Evolutionary conservation across 2,797 vertebrate species (phyloP).

Genomic region (Lagodon rhomboides): DNA sequence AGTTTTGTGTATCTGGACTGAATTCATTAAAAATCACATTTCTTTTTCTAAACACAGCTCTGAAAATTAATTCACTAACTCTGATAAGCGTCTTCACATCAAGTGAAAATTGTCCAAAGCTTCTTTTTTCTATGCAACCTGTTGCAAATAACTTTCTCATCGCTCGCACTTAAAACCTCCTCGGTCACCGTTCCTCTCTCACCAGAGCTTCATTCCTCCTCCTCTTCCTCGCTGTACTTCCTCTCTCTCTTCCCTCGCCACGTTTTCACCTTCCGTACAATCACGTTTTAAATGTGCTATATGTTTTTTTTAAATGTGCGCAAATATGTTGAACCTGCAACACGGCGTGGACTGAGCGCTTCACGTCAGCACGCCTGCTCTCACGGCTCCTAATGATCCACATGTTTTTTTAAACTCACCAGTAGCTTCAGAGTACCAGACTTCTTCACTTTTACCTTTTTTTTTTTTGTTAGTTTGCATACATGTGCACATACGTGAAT

Average conservation of each 20-base stretch:
- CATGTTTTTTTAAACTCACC: slow-evolving; percentile 90
- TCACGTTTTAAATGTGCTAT: slow-evolving; percentile 23
- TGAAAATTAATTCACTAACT: slow-evolving; percentile 77
- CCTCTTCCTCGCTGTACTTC: slow-evolving; percentile 20
- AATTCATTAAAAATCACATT: slow-evolving; percentile 84
- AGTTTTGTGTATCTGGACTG: slow-evolving; percentile 88
- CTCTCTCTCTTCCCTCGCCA: slow-evolving; percentile 79
- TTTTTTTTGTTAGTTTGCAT: slow-evolving; percentile 63
- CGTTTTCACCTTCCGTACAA: slow-evolving; percentile 74
- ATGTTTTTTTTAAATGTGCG: slow-evolving; percentile 83
- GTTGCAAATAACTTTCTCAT: slow-evolving; percentile 49
- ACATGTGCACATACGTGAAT: slow-evolving; percentile 57
- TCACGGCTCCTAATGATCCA: slow-evolving; percentile 65
- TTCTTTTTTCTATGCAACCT: slow-evolving; percentile 53
- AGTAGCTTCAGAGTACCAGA: slow-evolving; percentile 96
- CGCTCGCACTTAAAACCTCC: slow-evolving; percentile 5
- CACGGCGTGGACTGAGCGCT: slow-evolving; percentile 89
- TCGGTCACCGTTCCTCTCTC: not conserved
- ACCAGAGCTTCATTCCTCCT: not conserved
- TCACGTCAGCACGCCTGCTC: slow-evolving; percentile 8
- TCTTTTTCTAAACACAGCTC: slow-evolving; percentile 77
- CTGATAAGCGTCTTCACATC: slow-evolving; percentile 85
- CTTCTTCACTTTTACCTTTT: slow-evolving; percentile 82
- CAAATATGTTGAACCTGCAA: slow-evolving; percentile 98
- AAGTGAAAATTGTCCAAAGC: slow-evolving; percentile 52